Base-by-base conservation (phyloP, 2,113 vertebrate genomes). In the Illadopsis cleaveri region DNA sequence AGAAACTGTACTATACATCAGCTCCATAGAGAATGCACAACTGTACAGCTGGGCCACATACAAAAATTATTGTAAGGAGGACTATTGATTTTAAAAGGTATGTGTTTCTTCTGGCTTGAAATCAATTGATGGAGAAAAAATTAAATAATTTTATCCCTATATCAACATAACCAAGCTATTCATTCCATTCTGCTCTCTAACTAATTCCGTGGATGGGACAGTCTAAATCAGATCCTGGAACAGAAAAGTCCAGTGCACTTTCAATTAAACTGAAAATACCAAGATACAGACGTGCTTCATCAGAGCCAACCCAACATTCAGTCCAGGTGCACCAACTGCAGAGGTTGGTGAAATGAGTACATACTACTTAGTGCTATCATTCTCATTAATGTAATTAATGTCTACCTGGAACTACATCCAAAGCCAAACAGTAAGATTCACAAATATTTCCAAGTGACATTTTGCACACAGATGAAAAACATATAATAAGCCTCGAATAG, bases 31-130 rank as follows among this genome's bases (percentile, higher is more conserved):
- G 58, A 57, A 57, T 15, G 8, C 31, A 33, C 3, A 2, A 33
- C 10, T 25, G 23, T 81, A 90, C 40, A 97, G 62, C 81, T 86
- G 42, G 57, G 42, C 9, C n/a, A 95, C 51, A 38, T 72, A 40
- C 24, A 85, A 33, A 48, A 83, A 64, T 38, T 79, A 77, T 4
- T 37, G 30, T 84, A 94, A 76, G 38, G 42, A 33, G 78, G 14
- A 56, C 38, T 65, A 33, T 30, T 95, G 65, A 79, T 97, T 96
- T 95, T 88, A 75, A 96, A 96, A 78, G 17, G 14, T 54, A 83
- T 58, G 25, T 31, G 54, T 27, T 76, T 79, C 31, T 79, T 85
- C 61, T 30, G 21, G 12, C 16, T 80, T 89, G 19, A 89, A 83
- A 94, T 57, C 28, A 85, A 82, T 45, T 45, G 48, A 60, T 44